Conservation (phyloP, 2,797 vertebrate species). For the Rhinophrynus dorsalis region DNA sequence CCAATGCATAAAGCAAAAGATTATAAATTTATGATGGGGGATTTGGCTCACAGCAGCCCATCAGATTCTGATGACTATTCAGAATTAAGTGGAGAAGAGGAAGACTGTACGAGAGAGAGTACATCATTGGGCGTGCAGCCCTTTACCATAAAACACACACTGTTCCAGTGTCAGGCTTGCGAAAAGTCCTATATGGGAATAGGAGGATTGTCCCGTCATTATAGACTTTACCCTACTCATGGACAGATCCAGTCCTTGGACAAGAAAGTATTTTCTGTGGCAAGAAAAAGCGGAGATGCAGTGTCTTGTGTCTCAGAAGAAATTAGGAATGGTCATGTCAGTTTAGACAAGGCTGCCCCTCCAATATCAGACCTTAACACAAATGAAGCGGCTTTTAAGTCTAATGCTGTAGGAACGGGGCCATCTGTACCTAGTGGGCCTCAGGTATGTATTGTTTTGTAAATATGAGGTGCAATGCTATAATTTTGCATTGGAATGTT, state of each 20-base stretch:
- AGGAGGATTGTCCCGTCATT: slow-evolving; percentile 88
- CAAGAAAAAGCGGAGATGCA: neutral
- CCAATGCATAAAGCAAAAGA: slow-evolving; percentile 94
- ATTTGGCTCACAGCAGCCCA: slow-evolving; percentile 83
- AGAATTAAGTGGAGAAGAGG: slow-evolving; percentile 87
- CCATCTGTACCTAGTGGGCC: neutral
- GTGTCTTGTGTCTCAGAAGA: no score
- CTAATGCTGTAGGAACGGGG: no score
- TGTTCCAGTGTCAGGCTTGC: slow-evolving; percentile 84
- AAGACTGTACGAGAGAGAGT: slow-evolving; percentile 60
- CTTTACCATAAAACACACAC: slow-evolving; percentile 78
- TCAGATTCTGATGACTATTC: slow-evolving; percentile 95
- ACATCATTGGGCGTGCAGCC: slow-evolving; percentile 58
- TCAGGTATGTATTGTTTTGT: slow-evolving; percentile 7
- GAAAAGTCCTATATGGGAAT: slow-evolving; percentile 92
- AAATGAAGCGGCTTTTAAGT: slow-evolving; percentile 25
- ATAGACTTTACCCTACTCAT: slow-evolving; percentile 85
- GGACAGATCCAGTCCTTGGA: slow-evolving; percentile 59
- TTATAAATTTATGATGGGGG: slow-evolving; percentile 94
- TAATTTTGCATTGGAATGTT: no score
- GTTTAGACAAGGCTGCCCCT: no score
- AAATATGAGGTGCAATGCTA: no score
- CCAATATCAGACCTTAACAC: no score
- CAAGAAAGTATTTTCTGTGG: slow-evolving; percentile 41
- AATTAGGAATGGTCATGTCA: no score